Evolutionary conservation across 2,888 invertebrate genomes (phyloP).

Genomic region (Asteroscopus sphinx): DNA sequence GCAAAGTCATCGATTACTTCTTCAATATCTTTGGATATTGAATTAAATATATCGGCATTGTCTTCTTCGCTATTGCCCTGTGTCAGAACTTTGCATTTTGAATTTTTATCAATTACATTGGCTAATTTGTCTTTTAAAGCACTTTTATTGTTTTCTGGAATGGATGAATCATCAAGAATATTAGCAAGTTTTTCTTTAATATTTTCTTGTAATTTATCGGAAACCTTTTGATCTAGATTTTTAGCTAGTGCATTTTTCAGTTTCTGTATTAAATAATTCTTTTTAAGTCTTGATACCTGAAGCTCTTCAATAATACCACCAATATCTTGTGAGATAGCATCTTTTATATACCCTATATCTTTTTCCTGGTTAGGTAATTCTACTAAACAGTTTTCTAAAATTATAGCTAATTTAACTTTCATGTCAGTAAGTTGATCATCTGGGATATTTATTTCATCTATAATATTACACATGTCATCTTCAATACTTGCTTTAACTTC

Average conservation of each 20-base stretch:
- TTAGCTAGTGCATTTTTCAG: constrained; percentile 1
- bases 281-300: constrained; percentile 8
- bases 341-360: not conserved
- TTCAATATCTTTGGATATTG: constrained; percentile 4
- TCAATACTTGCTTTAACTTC: constrained; percentile 9
- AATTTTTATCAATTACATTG: not conserved
- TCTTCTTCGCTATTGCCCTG: not conserved
- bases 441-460: constrained; percentile 14
- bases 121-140: not conserved
- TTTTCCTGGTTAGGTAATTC: not conserved
- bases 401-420: not conserved
- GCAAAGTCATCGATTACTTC: not conserved
- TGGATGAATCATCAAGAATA: constrained; percentile 1
- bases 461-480: constrained; percentile 16
- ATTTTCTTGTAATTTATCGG: constrained; percentile 3
- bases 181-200: constrained; percentile 3
- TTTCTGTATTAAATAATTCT: not conserved
- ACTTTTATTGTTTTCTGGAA: constrained; percentile 3
- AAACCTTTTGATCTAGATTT: constrained; percentile 1
- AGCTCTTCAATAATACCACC: constrained; percentile 1
- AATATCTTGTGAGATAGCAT: constrained; percentile 6
- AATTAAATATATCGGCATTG: not conserved
- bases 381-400: not conserved
- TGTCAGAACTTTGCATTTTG: not conserved
- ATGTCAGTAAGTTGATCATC: not conserved